Conservation (phyloP, 2,888 invertebrate genomes). For the Neuroscelio doddi region DNA sequence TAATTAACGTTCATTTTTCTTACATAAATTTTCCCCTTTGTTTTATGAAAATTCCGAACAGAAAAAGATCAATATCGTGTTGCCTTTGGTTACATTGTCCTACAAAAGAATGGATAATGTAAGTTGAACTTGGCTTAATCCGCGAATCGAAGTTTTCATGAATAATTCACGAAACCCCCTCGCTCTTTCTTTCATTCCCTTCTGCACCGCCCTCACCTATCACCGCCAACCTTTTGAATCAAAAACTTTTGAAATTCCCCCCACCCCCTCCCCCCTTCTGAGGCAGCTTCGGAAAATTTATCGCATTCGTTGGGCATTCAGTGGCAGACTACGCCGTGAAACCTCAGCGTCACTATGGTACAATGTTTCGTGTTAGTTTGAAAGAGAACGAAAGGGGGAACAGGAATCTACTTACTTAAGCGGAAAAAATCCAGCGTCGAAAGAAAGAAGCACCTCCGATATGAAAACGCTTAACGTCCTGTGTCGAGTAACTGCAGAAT, state of each 20-base stretch:
- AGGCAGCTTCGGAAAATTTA: slow-evolving; percentile 61
- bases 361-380: slow-evolving; percentile 44
- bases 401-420: slow-evolving; percentile 46
- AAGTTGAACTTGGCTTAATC: slow-evolving; percentile 65
- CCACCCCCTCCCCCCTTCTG: slow-evolving; percentile 44
- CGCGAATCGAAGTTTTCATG: slow-evolving; percentile 71
- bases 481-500: slow-evolving; percentile 17
- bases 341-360: slow-evolving; percentile 40
- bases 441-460: slow-evolving; percentile 20
- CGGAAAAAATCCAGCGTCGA: slow-evolving; percentile 43
- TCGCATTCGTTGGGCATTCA: slow-evolving; percentile 62
- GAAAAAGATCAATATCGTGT: slow-evolving; percentile 45
- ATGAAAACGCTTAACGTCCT: slow-evolving; percentile 17
- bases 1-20: no score
- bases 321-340: slow-evolving; percentile 35
- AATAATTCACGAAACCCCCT: slow-evolving; percentile 65
- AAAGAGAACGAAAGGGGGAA: slow-evolving; percentile 42
- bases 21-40: no score
- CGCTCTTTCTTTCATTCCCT: slow-evolving; percentile 47
- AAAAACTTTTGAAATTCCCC: slow-evolving; percentile 66
- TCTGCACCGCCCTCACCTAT: slow-evolving; percentile 45
- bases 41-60: no score
- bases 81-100: slow-evolving; percentile 43
- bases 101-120: slow-evolving; percentile 59
- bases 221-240: slow-evolving; percentile 65